Evolutionary conservation across 1,140 invertebrate species (phyloP).

Genomic region (Ostrea edulis): DNA sequence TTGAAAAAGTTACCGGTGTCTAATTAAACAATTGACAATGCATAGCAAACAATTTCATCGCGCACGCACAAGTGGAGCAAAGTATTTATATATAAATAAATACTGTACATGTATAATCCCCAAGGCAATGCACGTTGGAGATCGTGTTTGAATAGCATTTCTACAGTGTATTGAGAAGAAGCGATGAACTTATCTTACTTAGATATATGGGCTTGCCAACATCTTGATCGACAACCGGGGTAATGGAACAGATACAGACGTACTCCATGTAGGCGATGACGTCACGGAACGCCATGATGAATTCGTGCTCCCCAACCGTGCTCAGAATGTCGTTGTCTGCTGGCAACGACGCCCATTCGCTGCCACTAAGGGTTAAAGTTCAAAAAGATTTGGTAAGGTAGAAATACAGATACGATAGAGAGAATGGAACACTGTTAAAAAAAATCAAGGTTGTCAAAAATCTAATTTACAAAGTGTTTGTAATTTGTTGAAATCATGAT

Average conservation of each 20-base stretch:
- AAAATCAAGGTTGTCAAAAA: too few species aligned
- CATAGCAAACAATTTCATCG: background rate
- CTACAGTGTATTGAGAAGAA: too few species aligned
- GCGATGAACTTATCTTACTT: background rate
- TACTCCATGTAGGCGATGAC: slow-evolving; percentile 39
- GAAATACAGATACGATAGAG: too few species aligned
- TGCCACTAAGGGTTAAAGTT: background rate
- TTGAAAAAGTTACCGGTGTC: background rate
- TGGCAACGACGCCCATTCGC: slow-evolving; percentile 19
- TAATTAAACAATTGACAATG: background rate
- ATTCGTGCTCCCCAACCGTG: background rate
- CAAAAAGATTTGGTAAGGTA: too few species aligned
- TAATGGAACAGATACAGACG: slow-evolving; percentile 36
- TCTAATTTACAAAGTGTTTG: too few species aligned
- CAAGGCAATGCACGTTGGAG: too few species aligned
- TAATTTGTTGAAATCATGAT: too few species aligned
- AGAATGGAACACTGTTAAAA: too few species aligned
- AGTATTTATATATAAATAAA: too few species aligned
- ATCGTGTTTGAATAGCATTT: too few species aligned
- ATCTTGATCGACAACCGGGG: background rate
- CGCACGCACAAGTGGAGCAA: too few species aligned
- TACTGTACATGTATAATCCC: too few species aligned
- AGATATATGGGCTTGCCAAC: background rate
- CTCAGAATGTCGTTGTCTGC: background rate
- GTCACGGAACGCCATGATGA: slow-evolving; percentile 44